Evolutionary conservation across 2,888 invertebrate genomes (phyloP), one percentile per base, ranked within the genome.

Genomic region (Loripinus fragilis): DNA sequence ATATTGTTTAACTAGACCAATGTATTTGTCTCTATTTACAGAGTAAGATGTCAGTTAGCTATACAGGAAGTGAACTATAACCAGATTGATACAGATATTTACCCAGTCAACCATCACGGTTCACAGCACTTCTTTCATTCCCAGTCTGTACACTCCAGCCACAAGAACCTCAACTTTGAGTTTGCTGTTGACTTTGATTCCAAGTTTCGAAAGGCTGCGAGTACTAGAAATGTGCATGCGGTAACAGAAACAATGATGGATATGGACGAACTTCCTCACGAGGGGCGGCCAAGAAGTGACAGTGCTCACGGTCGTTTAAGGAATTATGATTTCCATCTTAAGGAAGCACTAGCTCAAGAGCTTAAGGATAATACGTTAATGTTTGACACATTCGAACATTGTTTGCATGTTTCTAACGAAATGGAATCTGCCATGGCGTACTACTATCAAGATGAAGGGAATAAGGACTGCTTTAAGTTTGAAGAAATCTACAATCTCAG

Each of bases 41-140:
- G 93, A 76, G 95, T 96, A 81, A 94, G 94, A 15, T 96, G 96
- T 89, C 95, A 96, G 90, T 92, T 96, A 65, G 95, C 95, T 17
- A 95, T 96, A 85, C 95, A 95, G 1, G 95, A 96, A 92, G 95
- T 95, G 87, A 91, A 92, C 71, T 85, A 83, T 42, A 71, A 69
- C 25, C 75, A 81, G 48, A 76, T 75, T 28, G 83, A 86, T 12
- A 48, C 64, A 15, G 81, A 78, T 35, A 79, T 81, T n/a, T 75
- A 55, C 60, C 81, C 50, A 28, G 28, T 28, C 52, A 7, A 52
- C 25, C 45, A 23, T 25, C 66, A 68, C 8, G 28, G 1, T 12
- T 5, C 20, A 23, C 68, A 25, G 45, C 50, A 50, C n/a, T 7
- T 12, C 48, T 15, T 25, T 23, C 45, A 35, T 30, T 15, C 76